Evolutionary conservation across 2,797 vertebrate species (phyloP).

Genomic region (Harpagifer antarcticus): DNA sequence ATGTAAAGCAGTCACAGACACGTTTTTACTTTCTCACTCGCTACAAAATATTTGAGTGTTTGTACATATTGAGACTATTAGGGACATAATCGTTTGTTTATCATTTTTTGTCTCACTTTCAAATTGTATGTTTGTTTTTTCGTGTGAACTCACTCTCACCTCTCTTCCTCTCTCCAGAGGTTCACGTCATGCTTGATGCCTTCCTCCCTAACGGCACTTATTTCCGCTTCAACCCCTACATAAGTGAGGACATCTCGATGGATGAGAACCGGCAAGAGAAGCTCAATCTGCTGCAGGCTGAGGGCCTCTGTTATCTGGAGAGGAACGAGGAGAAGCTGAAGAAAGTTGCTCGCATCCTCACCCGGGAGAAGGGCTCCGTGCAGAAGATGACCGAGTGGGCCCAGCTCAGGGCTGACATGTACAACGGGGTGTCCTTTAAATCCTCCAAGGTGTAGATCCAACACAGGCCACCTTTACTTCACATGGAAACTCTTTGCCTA

Average conservation of each 20-base stretch:
- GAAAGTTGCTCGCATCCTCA: slow-evolving; percentile 88
- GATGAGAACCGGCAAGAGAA: slow-evolving; percentile 95
- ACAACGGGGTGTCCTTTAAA: slow-evolving; percentile 83
- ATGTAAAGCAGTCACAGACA: slow-evolving; percentile 38
- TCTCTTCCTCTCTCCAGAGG: slow-evolving; percentile 83
- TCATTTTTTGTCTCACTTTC: slow-evolving; percentile 6
- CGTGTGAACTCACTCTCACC: slow-evolving; percentile 26
- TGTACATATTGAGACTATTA: slow-evolving; percentile 49
- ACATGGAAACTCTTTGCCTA: slow-evolving; percentile 10
- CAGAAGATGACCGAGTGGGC: slow-evolving; percentile 91
- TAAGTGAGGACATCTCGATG: slow-evolving; percentile 93
- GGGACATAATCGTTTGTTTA: slow-evolving; percentile 38
- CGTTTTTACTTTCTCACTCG: slow-evolving; percentile 18
- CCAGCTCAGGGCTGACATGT: slow-evolving; percentile 91
- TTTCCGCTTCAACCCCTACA: slow-evolving; percentile 97
- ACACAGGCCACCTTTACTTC: slow-evolving; percentile 30
- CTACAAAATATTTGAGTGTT: slow-evolving; percentile 48
- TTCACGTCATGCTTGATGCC: slow-evolving; percentile 94
- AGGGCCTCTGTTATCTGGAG: slow-evolving; percentile 92
- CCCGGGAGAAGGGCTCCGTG: slow-evolving; percentile 87
- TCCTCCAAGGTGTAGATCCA: slow-evolving; percentile 65
- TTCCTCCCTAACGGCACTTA: slow-evolving; percentile 93
- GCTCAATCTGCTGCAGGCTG: slow-evolving; percentile 89
- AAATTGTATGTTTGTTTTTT: slow-evolving; percentile 23
- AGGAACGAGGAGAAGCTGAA: slow-evolving; percentile 94